These are phyloP conservation scores for Folsomia manolachei DNA, from an alignment of 2,888 invertebrate species.

Conservation along the genomic window DNA sequence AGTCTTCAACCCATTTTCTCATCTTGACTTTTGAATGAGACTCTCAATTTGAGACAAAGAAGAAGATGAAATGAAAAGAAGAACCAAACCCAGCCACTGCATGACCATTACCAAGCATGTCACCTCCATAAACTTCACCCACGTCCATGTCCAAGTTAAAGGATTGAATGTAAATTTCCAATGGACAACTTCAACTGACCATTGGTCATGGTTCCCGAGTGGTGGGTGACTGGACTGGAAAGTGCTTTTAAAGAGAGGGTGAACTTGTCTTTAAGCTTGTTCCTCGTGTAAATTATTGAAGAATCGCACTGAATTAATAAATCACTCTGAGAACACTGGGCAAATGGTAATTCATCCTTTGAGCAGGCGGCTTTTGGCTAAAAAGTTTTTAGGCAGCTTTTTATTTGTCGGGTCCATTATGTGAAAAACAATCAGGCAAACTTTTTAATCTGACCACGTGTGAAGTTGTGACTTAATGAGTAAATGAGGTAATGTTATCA, in stretches of 20 bases:
- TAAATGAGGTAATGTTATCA: no score
- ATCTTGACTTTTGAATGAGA: no score
- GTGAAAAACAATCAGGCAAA: background rate
- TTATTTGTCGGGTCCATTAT: background rate
- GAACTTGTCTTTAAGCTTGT: background rate
- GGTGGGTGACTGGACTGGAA: background rate
- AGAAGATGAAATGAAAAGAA: no score
- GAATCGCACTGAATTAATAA: background rate
- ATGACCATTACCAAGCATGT: no score
- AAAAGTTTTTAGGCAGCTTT: no score
- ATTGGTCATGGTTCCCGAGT: background rate
- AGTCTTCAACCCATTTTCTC: no score
- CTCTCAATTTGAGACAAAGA: background rate
- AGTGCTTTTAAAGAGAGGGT: background rate
- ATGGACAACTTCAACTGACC: background rate
- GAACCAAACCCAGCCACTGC: background rate
- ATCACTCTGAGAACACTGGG: background rate
- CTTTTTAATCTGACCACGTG: no score
- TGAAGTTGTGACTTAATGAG: no score
- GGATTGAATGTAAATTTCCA: conserved; percentile 2
- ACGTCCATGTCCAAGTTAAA: background rate
- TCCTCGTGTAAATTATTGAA: background rate
- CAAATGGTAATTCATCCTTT: background rate
- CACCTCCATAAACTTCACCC: background rate
- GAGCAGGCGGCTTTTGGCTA: background rate